phyloP scores from a whole-genome alignment of 2,888 invertebrate species.

The Tuberolachnus salignus region DNA sequence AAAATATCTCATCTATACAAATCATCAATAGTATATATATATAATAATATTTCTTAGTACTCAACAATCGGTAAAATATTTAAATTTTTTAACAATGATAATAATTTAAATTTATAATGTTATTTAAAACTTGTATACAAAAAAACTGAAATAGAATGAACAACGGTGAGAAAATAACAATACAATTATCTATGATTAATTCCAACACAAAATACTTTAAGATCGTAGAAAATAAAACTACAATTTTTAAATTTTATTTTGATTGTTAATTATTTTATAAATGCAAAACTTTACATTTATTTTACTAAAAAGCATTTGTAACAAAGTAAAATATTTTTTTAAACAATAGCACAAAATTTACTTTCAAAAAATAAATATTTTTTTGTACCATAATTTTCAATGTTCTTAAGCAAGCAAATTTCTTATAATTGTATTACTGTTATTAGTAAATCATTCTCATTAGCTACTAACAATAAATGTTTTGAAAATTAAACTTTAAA shows the following conservation, averaged over 20 bases:
- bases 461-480: conserved; percentile 1
- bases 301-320: conserved; percentile 2
- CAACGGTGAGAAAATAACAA: neutral
- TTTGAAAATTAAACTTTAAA: neutral
- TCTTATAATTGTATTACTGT: neutral
- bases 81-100: neutral
- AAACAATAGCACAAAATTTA: neutral
- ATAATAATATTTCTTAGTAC: neutral
- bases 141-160: neutral
- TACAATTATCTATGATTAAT: neutral
- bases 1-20: neutral
- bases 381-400: neutral
- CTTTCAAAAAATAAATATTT: neutral
- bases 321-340: conserved; percentile 5
- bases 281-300: conserved; percentile 16
- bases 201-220: neutral
- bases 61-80: neutral
- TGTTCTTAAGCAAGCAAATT: conserved; percentile 13
- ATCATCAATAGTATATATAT: no score
- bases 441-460: neutral
- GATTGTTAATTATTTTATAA: neutral
- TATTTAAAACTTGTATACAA: neutral
- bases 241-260: neutral
- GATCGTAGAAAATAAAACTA: conserved; percentile 1
- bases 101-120: neutral